Percentiles rank a stretch among this genome's conserved stretches.
phyloP scores from a whole-genome alignment of 2,113 vertebrate species.

The Menidia beryllina region DNA sequence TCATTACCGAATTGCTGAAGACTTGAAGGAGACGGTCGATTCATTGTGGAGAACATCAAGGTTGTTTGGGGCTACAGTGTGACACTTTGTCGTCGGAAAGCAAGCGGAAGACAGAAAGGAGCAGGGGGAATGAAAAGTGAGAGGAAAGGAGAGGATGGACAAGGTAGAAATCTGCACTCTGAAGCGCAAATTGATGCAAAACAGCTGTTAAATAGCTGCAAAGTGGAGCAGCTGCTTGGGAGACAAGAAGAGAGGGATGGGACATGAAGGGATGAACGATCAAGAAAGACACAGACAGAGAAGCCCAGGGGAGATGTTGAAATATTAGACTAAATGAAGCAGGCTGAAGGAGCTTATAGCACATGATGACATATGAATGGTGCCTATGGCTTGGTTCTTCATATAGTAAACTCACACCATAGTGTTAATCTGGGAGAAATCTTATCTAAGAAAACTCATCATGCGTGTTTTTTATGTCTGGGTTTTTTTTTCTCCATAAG shows the following conservation, averaged over 20 bases:
- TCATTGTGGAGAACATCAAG: conserved; percentile 66
- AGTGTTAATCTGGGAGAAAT: not conserved
- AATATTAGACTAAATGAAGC: conserved; percentile 71
- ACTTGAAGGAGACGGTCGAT: conserved; percentile 64
- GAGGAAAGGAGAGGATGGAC: conserved; percentile 46
- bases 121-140: conserved; percentile 15
- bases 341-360: conserved; percentile 46
- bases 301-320: conserved; percentile 62
- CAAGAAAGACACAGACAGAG: conserved; percentile 50
- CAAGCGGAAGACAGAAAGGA: conserved; percentile 29
- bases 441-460: not conserved
- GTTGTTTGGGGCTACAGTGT: conserved; percentile 36
- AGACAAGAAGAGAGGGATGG: conserved; percentile 59
- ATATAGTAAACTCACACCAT: conserved; percentile 2
- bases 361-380: conserved; percentile 51
- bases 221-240: conserved; percentile 76
- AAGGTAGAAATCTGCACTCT: conserved; percentile 69
- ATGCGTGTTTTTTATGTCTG: no score
- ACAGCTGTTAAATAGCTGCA: conserved; percentile 79
- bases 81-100: conserved; percentile 49
- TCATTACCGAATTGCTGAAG: conserved; percentile 56
- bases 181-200: conserved; percentile 75
- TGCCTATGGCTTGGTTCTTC: conserved; percentile 22
- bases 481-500: fast-evolving
- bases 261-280: conserved; percentile 67